Percentiles rank a stretch among this genome's conserved stretches.
Evolutionary conservation across 2,888 invertebrate genomes (phyloP).

Genomic region (Hybos culiciformis): DNA sequence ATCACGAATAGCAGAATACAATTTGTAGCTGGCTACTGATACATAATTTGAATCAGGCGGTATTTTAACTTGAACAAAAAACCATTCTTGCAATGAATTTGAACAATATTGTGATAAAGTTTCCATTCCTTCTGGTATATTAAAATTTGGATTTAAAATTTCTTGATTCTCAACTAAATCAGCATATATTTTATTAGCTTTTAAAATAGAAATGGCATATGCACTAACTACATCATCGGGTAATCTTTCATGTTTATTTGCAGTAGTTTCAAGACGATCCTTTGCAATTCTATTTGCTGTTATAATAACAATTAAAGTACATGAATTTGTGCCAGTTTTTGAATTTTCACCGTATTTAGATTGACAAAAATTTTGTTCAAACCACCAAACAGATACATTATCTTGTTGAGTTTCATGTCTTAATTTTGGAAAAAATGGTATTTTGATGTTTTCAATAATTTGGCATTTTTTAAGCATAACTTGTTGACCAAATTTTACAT

Average conservation of each 20-base stretch:
- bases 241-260: conserved; percentile 15
- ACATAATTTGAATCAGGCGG: background rate
- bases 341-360: conserved; percentile 40
- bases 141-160: conserved; percentile 37
- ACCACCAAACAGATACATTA: conserved; percentile 39
- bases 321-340: conserved; percentile 43
- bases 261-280: conserved; percentile 15
- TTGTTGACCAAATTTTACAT: no score
- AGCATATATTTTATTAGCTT: conserved; percentile 44
- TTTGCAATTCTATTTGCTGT: conserved; percentile 38
- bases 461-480: no score
- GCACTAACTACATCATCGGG: conserved; percentile 35
- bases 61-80: conserved; percentile 21
- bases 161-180: conserved; percentile 33
- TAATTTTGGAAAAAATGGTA: no score
- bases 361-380: conserved; percentile 44
- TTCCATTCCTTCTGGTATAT: conserved; percentile 40
- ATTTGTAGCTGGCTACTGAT: background rate
- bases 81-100: conserved; percentile 27
- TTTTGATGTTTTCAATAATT: no score
- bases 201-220: conserved; percentile 42
- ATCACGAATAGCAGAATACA: conserved; percentile 7
- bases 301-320: conserved; percentile 45
- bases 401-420: no score
- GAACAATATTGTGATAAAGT: conserved; percentile 27